Evolutionary conservation across 2,797 vertebrate species (phyloP), one percentile per base, ranked within the genome.

Genomic region (Gymnoscopelus braueri): DNA sequence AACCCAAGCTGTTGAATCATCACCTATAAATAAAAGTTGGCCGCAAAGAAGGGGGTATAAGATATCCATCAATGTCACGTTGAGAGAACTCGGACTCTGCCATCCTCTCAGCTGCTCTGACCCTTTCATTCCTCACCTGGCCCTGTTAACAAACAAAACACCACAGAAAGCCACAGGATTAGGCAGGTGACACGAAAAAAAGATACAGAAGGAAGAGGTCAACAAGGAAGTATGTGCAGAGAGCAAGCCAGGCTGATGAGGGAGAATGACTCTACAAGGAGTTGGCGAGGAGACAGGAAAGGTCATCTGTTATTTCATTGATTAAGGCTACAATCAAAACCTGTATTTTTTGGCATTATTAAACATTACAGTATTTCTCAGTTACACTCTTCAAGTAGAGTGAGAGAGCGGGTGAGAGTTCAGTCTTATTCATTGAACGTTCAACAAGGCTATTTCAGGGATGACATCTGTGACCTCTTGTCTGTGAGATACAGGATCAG

Each of bases 51-150:
- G 53, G 64, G 56, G 65, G 64, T 58, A 67, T 59, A 44, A 67
- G 39, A 10, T 44, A 86, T 87, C 79, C 77, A 77, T 84, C 83
- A 82, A 0, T 72, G 82, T 77, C 81, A 85, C 39, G 71, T 5
- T 57, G 12, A 13, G 71, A 61, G 19, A 19, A 63, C 69, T 69
- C 52, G 50, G 23, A 71, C 52, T 58, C 32, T 13, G 59, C 55
- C 32, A 29, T 65, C 68, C 63, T 35, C 75, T 65, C 78, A 87
- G 83, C 85, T 88, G 71, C 79, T 77, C 19, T 63, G 49, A 73
- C 44, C 24, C 69, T 75, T 85, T 86, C 79, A 84, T 78, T 83
- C 87, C 72, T 78, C 71, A 62, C 69, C 78, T 72, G 60, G 14
- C 57, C 61, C 76, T 72, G 80, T 82, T 82, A 73, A 79, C 71